These are phyloP conservation scores for Siderastrea siderea DNA, from an alignment of 92 coral and sea anemone genomes.

Conservation along the genomic window DNA sequence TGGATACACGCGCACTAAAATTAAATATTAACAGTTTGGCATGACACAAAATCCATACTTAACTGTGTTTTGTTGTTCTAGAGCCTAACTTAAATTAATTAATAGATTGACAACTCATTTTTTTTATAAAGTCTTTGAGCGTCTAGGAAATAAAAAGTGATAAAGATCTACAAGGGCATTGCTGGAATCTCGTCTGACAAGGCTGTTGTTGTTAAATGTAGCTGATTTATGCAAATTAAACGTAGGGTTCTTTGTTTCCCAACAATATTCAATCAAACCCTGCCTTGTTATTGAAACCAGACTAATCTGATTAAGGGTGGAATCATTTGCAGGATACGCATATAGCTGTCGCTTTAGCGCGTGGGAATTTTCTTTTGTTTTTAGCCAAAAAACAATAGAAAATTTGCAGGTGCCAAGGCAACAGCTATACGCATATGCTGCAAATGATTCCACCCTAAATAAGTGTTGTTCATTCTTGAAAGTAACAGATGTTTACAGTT, in stretches of 20 bases:
- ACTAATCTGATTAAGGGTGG: neutral
- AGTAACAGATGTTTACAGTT: no score
- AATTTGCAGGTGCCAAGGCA: no score
- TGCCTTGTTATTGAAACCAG: neutral
- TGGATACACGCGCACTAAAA: constrained; percentile 10
- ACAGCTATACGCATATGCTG: no score
- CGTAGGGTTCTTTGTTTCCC: neutral
- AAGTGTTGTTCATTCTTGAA: constrained; percentile 1
- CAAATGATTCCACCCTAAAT: neutral
- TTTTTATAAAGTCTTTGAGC: neutral
- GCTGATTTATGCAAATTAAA: neutral
- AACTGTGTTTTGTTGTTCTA: neutral
- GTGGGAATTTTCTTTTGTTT: no score
- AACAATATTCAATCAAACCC: neutral
- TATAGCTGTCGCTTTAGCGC: no score
- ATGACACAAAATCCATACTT: neutral
- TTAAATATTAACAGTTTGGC: constrained; percentile 19
- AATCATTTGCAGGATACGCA: no score
- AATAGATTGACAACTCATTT: neutral
- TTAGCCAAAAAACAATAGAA: no score
- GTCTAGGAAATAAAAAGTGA: neutral
- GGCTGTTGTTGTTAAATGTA: neutral
- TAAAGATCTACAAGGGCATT: constrained; percentile 3
- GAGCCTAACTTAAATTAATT: neutral
- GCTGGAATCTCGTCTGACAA: neutral